Evolutionary conservation across 2,113 vertebrate genomes (phyloP).

Genomic region (Tachysurus fulvidraco): DNA sequence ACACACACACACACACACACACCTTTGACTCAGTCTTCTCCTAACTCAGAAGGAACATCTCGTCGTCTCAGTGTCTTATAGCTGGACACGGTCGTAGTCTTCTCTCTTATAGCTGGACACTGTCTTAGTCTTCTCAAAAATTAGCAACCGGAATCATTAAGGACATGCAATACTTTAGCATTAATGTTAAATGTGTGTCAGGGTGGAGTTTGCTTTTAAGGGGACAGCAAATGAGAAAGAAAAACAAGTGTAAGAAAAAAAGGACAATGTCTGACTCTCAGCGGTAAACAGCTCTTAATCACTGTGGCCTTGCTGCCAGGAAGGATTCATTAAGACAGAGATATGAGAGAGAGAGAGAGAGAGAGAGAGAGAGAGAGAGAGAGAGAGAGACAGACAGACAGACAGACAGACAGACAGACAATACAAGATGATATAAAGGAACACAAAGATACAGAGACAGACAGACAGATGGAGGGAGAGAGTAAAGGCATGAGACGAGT

Average conservation of each 20-base stretch:
- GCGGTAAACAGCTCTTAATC: constrained; percentile 48
- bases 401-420: constrained; percentile 46
- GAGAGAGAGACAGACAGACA: background rate
- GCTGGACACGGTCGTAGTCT: no score
- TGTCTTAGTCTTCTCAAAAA: no score
- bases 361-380: background rate
- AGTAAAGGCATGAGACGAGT: background rate
- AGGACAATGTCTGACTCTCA: constrained; percentile 57
- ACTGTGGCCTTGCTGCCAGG: constrained; percentile 32
- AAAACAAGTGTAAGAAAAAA: constrained; percentile 32
- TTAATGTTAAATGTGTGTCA: background rate
- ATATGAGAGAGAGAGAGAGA: background rate
- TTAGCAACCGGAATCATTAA: no score
- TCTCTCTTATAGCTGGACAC: no score
- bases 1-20: background rate
- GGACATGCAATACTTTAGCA: background rate
- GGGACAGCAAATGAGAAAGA: background rate
- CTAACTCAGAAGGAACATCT: background rate
- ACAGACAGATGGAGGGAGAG: background rate
- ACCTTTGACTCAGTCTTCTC: no score
- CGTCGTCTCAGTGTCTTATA: background rate
- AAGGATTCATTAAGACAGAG: constrained; percentile 49
- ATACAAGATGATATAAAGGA: background rate
- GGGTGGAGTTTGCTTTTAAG: background rate
- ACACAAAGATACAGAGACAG: background rate